These are phyloP conservation scores for Proterorhinus semilunaris DNA, from an alignment of 2,113 vertebrate species.

Conservation along the genomic window DNA sequence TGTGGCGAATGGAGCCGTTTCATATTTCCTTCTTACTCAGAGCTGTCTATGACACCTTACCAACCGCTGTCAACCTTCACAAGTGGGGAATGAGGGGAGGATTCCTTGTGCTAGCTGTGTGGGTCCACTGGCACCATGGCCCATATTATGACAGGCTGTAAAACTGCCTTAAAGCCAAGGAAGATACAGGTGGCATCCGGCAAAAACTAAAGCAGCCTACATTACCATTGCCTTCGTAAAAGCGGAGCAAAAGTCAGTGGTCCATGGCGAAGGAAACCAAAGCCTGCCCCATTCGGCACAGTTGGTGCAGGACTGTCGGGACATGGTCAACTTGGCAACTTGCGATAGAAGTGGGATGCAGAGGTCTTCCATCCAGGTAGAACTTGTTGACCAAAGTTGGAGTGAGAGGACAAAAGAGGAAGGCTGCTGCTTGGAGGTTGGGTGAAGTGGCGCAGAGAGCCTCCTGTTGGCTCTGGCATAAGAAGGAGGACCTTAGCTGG, in stretches of 20 bases:
- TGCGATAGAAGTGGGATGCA: no score
- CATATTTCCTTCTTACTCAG: not conserved
- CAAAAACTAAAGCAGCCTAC: not conserved
- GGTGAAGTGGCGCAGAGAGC: conserved; percentile 8
- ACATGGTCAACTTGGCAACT: no score
- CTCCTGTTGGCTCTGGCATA: conserved; percentile 24
- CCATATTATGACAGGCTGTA: not conserved
- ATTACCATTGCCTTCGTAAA: no score
- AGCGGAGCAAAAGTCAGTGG: no score
- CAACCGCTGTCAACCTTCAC: not conserved
- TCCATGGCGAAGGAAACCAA: no score
- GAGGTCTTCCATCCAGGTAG: no score
- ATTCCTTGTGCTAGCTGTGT: not conserved
- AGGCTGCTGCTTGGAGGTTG: not conserved
- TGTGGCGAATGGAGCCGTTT: conserved; percentile 1
- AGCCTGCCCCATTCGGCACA: no score
- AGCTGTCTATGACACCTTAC: not conserved
- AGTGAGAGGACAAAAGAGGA: no score
- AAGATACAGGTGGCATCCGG: no score
- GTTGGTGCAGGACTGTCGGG: no score
- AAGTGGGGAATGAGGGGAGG: not conserved
- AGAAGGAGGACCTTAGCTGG: conserved; percentile 14
- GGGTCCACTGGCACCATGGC: not conserved
- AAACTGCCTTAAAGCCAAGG: not conserved
- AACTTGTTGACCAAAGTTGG: no score